These are phyloP conservation scores for Prorops nasuta DNA, from an alignment of 1,140 invertebrate genomes.

Conservation along the genomic window DNA sequence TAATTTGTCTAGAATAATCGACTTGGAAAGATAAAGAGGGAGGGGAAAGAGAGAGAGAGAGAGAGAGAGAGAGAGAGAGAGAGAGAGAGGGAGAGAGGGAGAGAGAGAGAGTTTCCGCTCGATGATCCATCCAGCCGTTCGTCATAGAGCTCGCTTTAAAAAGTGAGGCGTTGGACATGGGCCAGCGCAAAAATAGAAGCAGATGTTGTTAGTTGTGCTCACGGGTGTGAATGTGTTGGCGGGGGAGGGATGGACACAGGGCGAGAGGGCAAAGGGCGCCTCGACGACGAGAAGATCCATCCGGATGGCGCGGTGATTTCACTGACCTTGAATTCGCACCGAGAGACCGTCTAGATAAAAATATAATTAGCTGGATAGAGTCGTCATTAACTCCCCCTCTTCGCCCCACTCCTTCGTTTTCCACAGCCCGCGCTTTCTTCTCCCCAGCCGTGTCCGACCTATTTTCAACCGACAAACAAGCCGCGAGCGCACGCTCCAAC, in stretches of 20 bases:
- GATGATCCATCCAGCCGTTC: constrained; percentile 53
- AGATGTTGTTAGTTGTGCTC: constrained; percentile 48
- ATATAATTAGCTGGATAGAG: constrained; percentile 50
- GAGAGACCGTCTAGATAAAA: constrained; percentile 50
- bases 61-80: no score
- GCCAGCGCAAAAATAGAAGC: constrained; percentile 58
- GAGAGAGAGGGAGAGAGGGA: no score
- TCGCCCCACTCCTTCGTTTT: no score
- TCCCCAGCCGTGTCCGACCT: no score
- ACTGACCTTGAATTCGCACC: constrained; percentile 54
- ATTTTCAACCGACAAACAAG: no score
- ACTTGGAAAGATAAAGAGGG: no score
- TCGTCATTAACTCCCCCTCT: background rate
- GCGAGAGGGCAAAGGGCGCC: constrained; percentile 22
- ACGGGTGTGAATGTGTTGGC: background rate
- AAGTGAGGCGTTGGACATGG: constrained; percentile 54
- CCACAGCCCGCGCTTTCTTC: no score
- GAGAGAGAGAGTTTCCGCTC: constrained; percentile 34
- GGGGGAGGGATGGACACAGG: constrained; percentile 17
- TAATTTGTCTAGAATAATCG: constrained; percentile 39
- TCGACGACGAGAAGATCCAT: constrained; percentile 20
- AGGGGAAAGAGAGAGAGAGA: no score
- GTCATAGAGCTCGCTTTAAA: constrained; percentile 51
- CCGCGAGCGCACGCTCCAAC: no score
- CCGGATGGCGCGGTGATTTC: constrained; percentile 36